Conservation (phyloP, 2,888 invertebrate species). For the Dynastes grantii region DNA sequence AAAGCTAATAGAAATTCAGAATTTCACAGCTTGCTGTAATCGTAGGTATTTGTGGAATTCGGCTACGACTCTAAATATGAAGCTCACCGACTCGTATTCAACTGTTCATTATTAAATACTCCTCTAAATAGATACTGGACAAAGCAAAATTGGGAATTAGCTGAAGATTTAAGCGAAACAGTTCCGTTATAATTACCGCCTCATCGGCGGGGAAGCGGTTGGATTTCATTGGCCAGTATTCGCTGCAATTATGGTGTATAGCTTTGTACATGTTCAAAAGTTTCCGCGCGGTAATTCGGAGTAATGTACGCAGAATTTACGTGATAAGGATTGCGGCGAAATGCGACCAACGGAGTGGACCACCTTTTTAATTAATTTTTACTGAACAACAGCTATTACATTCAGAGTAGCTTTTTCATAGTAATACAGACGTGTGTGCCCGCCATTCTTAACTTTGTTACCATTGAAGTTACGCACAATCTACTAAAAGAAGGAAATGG, state of each 20-base stretch:
- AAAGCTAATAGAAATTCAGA: slow-evolving; percentile 56
- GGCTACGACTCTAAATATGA: slow-evolving; percentile 25
- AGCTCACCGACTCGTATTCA: slow-evolving; percentile 20
- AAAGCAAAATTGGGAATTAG: slow-evolving; percentile 22
- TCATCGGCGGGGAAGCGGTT: neutral
- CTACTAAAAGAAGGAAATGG: neutral
- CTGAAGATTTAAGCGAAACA: slow-evolving; percentile 27
- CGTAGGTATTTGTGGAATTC: slow-evolving; percentile 42
- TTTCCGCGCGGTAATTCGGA: neutral
- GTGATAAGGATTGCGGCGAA: neutral
- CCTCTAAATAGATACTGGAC: slow-evolving; percentile 27
- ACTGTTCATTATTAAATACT: slow-evolving; percentile 43
- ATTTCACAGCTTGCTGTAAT: slow-evolving; percentile 43
- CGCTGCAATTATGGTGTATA: slow-evolving; percentile 5
- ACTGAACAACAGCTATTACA: neutral
- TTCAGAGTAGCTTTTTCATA: neutral
- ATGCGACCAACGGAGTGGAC: neutral
- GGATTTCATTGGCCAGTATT: neutral
- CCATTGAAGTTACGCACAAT: neutral
- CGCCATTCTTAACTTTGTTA: neutral
- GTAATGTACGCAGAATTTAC: neutral
- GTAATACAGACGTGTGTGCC: neutral
- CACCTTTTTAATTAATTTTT: neutral
- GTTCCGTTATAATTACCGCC: slow-evolving; percentile 15
- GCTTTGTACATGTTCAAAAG: neutral